Percentiles rank a stretch among this genome's conserved stretches.
phyloP scores from a whole-genome alignment of 2,113 vertebrate genomes.

The Actenoides lindsayi region DNA sequence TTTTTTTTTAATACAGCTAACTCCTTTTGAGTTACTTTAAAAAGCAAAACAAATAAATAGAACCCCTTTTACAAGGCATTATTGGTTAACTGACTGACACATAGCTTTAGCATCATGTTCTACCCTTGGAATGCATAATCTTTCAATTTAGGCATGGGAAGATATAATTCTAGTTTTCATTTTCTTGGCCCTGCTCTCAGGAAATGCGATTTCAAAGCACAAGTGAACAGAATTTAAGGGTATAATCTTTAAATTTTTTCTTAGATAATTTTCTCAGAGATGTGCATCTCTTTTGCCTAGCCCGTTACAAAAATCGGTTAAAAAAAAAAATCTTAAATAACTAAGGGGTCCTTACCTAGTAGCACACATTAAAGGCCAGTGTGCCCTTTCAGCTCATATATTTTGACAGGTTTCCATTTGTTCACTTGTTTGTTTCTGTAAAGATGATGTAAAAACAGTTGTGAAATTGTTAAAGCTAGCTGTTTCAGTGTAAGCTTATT shows the following conservation, averaged over 20 bases:
- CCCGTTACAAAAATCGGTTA: neutral
- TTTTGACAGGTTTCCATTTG: neutral
- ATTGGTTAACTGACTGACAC: neutral
- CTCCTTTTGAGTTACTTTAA: neutral
- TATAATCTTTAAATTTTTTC: slow-evolving; percentile 66
- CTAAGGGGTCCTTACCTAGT: neutral
- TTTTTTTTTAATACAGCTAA: neutral
- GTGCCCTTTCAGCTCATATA: neutral
- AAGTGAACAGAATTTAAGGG: neutral
- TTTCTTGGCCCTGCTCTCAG: neutral
- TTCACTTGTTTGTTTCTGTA: neutral
- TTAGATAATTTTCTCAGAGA: slow-evolving; percentile 30
- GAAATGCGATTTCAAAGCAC: neutral
- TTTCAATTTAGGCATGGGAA: neutral
- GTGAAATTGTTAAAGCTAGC: neutral
- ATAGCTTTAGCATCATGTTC: neutral
- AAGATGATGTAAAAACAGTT: neutral
- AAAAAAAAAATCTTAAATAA: neutral
- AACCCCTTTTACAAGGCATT: neutral
- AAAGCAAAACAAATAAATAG: neutral
- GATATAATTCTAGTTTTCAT: neutral
- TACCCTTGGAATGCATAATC: neutral
- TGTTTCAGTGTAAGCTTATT: slow-evolving; percentile 6
- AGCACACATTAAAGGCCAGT: slow-evolving; percentile 19
- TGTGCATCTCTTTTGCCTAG: neutral